Base-by-base conservation (phyloP, 2,797 vertebrate species). In the Phataginus tricuspis region DNA sequence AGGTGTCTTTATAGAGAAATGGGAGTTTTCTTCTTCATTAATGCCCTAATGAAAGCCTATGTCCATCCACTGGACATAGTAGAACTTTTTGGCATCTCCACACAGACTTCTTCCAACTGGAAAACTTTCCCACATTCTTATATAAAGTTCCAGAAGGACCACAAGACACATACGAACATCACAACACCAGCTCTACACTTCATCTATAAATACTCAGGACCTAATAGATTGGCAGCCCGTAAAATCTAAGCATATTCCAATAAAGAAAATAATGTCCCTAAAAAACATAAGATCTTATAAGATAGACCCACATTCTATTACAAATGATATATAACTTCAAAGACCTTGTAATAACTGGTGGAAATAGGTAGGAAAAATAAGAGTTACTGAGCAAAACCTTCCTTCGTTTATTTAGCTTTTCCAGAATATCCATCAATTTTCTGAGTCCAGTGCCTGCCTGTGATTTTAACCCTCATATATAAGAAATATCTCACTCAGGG, bases 371-470 rank as follows among this genome's bases (percentile, higher is more conserved):
- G 29, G 7, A 86, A 78, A 94, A 72, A 16, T 66, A n/a, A 55
- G 16, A 64, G 6, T 89, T 96, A 61, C 72, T 72, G n/a, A 71
- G 11, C 75, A 59, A 72, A 71, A 53, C 18, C 0, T 42, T 37
- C 12, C 39, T 45, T 37, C 5, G 11, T 68, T 77, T 90, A 86
- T 90, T 90, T 75, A 63, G 23, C 37, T 90, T 90, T 92, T 96
- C 15, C 57, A 85, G 31, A 37, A 83, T 82, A 21, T 83, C 45
- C 7, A 10, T 82, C 51, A 86, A 13, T 80, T 89, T 79, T 37
- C 45, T 53, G 25, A 83, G 11, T 92, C 5, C 7, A 92, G 29
- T 74, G 14, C 12, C 68, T 95, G 0, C 39, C 39, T 39, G 39
- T 68, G 37, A 86, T 78, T 63, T 95, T 82, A 72, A 94, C 45